Evolutionary conservation across 2,797 vertebrate species (phyloP), one percentile per base, ranked within the genome.

Genomic region (Muraenolepis orangiensis): DNA sequence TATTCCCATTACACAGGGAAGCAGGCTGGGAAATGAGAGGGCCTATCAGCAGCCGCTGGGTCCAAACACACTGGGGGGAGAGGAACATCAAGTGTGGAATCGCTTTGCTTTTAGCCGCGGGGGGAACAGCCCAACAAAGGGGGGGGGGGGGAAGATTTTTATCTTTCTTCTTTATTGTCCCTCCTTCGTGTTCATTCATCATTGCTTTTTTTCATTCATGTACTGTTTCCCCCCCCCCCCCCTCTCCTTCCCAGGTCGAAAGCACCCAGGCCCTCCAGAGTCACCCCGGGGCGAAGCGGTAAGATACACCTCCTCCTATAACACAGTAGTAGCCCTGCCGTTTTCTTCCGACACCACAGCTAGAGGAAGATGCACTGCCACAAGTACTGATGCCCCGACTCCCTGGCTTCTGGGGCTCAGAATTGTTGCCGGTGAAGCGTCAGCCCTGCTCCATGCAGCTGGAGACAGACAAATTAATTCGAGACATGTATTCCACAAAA

Each of bases 231-330:
- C n/a, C n/a, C n/a, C 51, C 74, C 26, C 69, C 34, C 80, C 26
- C 77, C 51, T 57, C n/a, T n/a, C n/a, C n/a, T n/a, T n/a, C n/a
- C 42, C 83, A 94, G 93, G 87, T 81, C 83, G 72, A 20, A 90
- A 75, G 77, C 26, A 68, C 0, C 7, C 74, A 13, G 91, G 93
- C 51, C 87, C 83, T 16, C 93, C 92, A 70, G 89, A 87, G 30
- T 94, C 93, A 13, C 92, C 94, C 0, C 87, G 51, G 77, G 96
- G 96, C 74, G 96, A 95, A 0, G 91, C 88, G 91, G 97, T 98
- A 93, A 97, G 96, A 79, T n/a, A 26, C n/a, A 5, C 30, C 46
- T 92, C 72, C 71, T 61, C 32, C 32, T 70, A n/a, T n/a, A 34
- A 38, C 16, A 1, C 46, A 51, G 46, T 51, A 20, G 46, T 18